Conservation (phyloP, 1,140 invertebrate species). For the Batillaria attramentaria region DNA sequence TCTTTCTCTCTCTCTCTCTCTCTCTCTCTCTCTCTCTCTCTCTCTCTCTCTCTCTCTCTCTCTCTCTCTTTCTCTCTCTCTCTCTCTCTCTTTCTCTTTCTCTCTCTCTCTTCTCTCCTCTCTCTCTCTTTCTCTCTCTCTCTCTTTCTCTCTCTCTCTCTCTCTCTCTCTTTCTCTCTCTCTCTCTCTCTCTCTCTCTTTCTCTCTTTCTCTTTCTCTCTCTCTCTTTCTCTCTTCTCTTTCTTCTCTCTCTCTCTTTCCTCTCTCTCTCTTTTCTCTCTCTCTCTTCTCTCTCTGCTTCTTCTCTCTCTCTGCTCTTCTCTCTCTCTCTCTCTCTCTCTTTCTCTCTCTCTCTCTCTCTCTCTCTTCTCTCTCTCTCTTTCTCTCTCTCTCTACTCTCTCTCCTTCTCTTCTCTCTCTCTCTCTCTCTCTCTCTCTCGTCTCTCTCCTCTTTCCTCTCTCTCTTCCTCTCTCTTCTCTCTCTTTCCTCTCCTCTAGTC, state of each 20-base stretch:
- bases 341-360: conserved; percentile 2
- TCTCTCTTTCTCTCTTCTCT: too few species aligned
- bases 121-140: conserved; percentile 1
- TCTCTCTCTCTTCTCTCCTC: not conserved
- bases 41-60: not conserved
- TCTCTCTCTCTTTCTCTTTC: not conserved
- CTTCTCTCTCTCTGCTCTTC: not conserved
- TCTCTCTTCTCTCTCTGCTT: not conserved
- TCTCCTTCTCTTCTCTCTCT: not conserved
- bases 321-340: not conserved
- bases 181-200: not conserved
- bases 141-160: not conserved
- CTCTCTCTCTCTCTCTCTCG: not conserved
- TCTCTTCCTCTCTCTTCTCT: not conserved
- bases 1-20: not conserved
- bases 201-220: not conserved
- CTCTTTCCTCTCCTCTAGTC: not conserved
- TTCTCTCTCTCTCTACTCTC: not conserved
- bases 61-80: not conserved
- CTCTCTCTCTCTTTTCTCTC: not conserved
- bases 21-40: not conserved
- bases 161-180: not conserved
- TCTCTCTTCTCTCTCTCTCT: not conserved
- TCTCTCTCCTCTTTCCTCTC: not conserved
- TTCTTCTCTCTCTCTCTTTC: not conserved